phyloP scores from a whole-genome alignment of 2,113 vertebrate genomes.

The Nettapus auritus region DNA sequence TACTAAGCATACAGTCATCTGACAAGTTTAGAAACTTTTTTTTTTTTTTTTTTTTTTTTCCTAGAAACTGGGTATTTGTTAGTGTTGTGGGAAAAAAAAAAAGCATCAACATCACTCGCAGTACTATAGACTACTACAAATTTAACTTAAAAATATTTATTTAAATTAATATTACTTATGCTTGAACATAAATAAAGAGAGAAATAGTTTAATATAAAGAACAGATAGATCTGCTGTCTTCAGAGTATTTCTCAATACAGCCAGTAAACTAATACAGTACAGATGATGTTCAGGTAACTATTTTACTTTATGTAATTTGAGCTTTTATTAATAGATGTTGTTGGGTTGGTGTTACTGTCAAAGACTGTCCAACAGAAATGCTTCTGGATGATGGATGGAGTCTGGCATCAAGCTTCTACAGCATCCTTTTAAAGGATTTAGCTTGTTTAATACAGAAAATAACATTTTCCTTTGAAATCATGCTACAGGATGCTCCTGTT shows the following conservation, averaged over 20 bases:
- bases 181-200: neutral
- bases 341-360: neutral
- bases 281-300: neutral
- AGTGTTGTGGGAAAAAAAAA: too few species aligned
- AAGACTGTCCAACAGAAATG: neutral
- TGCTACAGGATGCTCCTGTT: neutral
- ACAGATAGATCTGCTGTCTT: neutral
- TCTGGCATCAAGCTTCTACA: neutral
- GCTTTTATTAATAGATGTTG: neutral
- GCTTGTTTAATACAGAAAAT: neutral
- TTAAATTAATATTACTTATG: neutral
- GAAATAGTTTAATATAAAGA: neutral
- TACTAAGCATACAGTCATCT: neutral
- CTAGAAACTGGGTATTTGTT: neutral
- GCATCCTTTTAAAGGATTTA: neutral
- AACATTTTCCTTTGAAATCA: neutral
- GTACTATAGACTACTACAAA: neutral
- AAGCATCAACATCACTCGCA: neutral
- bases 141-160: neutral
- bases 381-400: neutral
- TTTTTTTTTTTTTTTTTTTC: neutral
- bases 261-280: neutral
- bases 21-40: too few species aligned
- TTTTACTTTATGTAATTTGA: neutral
- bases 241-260: neutral